These are phyloP conservation scores for Eupithecia vulgata DNA, from an alignment of 2,888 invertebrate species.

Conservation along the genomic window DNA sequence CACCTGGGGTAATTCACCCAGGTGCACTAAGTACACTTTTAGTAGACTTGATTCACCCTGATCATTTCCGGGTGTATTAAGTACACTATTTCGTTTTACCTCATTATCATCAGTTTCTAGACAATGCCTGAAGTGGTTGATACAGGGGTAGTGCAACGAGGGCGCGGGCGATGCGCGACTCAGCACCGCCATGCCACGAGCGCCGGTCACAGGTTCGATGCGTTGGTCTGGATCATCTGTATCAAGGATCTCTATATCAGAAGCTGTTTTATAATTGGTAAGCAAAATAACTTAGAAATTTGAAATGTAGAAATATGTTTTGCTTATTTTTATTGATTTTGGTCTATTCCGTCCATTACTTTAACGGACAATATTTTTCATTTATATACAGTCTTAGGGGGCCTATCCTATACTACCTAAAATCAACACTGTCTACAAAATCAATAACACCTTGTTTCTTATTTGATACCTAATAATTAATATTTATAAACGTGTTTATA, in stretches of 20 bases:
- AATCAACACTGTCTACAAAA: too few species aligned
- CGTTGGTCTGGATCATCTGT: slow-evolving; percentile 88
- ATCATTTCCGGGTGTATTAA: too few species aligned
- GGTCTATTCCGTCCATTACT: too few species aligned
- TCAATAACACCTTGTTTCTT: too few species aligned
- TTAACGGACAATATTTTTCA: too few species aligned
- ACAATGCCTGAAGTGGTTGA: slow-evolving; percentile 95
- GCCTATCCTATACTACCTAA: too few species aligned
- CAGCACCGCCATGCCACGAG: slow-evolving; percentile 94
- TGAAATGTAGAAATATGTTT: neutral
- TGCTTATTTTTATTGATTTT: neutral
- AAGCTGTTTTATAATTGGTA: neutral
- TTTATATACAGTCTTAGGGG: neutral
- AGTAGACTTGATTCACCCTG: too few species aligned
- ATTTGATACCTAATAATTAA: too few species aligned
- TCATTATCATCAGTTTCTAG: slow-evolving; percentile 80
- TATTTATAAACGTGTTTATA: too few species aligned
- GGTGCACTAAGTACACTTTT: too few species aligned
- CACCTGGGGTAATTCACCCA: too few species aligned
- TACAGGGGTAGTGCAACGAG: slow-evolving; percentile 94
- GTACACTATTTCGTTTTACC: too few species aligned
- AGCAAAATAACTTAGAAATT: neutral
- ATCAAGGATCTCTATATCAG: neutral
- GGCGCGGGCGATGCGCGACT: slow-evolving; percentile 92
- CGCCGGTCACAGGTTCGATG: slow-evolving; percentile 93